Evolutionary conservation across 2,888 invertebrate genomes (phyloP).

Genomic region (Ischnus inquisitorius): DNA sequence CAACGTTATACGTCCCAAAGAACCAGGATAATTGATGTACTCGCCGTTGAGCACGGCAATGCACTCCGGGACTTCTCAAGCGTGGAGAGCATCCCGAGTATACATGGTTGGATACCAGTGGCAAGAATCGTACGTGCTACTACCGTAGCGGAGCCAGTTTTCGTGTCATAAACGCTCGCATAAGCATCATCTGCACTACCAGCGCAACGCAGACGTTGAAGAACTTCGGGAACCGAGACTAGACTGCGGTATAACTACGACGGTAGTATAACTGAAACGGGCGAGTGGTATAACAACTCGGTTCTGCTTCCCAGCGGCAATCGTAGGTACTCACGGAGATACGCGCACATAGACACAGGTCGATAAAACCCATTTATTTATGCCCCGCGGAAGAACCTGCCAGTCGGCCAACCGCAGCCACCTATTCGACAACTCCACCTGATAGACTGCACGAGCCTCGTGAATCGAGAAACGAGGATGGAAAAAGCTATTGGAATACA

Average conservation of each 20-base stretch:
- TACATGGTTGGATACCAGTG: conserved; percentile 8
- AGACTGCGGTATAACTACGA: neutral
- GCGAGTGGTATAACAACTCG: conserved; percentile 20
- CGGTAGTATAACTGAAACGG: conserved; percentile 24
- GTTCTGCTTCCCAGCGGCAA: conserved; percentile 16
- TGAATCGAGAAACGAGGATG: neutral
- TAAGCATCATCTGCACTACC: conserved; percentile 32
- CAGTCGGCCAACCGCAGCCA: conserved; percentile 64
- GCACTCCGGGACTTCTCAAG: conserved; percentile 36
- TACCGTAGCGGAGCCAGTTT: conserved; percentile 53
- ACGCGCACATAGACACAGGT: conserved; percentile 32
- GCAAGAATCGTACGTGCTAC: conserved; percentile 43
- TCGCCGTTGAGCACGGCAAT: conserved; percentile 32
- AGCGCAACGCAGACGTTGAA: neutral
- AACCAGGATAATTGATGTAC: conserved; percentile 67
- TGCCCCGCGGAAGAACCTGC: conserved; percentile 67
- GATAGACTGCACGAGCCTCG: conserved; percentile 42
- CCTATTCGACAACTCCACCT: conserved; percentile 44
- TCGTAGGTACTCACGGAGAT: conserved; percentile 7
- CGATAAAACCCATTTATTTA: conserved; percentile 70
- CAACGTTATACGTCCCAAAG: conserved; percentile 22
- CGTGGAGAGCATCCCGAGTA: neutral
- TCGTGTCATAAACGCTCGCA: conserved; percentile 58
- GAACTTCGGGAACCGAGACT: conserved; percentile 20
- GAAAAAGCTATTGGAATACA: neutral